Base-by-base conservation (phyloP, 2,888 invertebrate species). In the Disparrhopalites patrizii region DNA sequence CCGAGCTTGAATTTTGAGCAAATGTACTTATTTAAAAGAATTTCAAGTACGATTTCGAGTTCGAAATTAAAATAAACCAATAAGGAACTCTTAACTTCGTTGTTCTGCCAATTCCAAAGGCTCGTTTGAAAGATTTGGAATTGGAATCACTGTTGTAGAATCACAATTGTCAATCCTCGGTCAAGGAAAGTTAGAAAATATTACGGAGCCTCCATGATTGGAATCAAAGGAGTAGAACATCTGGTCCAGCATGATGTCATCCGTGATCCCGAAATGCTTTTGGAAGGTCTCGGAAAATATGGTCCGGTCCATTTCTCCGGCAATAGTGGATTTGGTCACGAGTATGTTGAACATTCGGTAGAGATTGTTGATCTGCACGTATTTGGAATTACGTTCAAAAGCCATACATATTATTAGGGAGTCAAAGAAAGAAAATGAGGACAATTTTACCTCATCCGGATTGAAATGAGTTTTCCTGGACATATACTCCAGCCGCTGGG, bases 161-260 rank as follows among this genome's bases (percentile, higher is more conserved):
- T n/a, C n/a, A n/a, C n/a, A n/a, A n/a, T n/a, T n/a, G n/a, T n/a
- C n/a, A n/a, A n/a, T n/a, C n/a, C n/a, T n/a, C n/a, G n/a, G n/a
- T n/a, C n/a, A n/a, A n/a, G n/a, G n/a, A n/a, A n/a, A n/a, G n/a
- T n/a, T n/a, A n/a, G n/a, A n/a, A n/a, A n/a, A n/a, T n/a, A n/a
- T n/a, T 38, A 58, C 58, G 1, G 43, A 58, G n/a, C 58, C 58
- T 43, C 43, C 58, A 28, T 43, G 58, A 27, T 58, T 43, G 18
- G 58, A 40, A 58, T 58, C 58, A 23, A 58, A 43, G 25, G n/a
- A 58, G 23, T 43, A 28, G 28, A 43, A 58, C 18, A 58, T 40
- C 38, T 58, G 58, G n/a, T 58, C 58, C 1, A 58, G 27, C 58
- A 58, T 43, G 18, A 58, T 18, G 38, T 58, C 58, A 40, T 43